Percentiles rank a stretch among this genome's conserved stretches.
Conservation (phyloP, 2,113 vertebrate species). For the Ovis canadensis region DNA sequence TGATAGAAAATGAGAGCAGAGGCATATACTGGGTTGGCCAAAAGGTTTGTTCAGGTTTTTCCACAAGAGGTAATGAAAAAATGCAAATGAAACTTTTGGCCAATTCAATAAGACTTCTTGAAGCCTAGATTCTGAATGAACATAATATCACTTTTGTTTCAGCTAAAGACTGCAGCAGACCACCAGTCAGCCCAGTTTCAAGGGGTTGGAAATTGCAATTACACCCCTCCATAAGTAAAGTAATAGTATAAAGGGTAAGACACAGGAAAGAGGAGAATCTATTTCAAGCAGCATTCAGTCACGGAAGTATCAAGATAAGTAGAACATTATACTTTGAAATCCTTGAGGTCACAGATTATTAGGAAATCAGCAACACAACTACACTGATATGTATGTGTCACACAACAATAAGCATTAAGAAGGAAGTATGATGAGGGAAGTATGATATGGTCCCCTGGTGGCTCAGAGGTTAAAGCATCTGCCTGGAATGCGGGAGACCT, state of each 20-base stretch:
- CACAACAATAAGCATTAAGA: neutral
- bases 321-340: neutral
- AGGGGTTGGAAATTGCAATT: neutral
- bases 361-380: neutral
- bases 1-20: neutral
- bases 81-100: neutral
- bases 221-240: neutral
- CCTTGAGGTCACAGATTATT: neutral
- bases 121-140: conserved; percentile 8
- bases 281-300: neutral
- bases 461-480: too few relatives aligned
- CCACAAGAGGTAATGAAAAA: neutral
- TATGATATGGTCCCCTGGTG: too few relatives aligned
- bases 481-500: too few relatives aligned
- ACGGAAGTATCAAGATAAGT: neutral
- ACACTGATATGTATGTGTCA: neutral
- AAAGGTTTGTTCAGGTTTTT: neutral
- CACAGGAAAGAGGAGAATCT: neutral
- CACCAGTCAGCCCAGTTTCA: neutral
- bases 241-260: neutral
- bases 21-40: neutral
- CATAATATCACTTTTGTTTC: neutral
- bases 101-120: neutral
- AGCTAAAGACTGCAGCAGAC: neutral
- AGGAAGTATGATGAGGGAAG: neutral